Evolutionary conservation across 1,140 invertebrate genomes (phyloP).

Genomic region (Pseudomyrmex sp.): DNA sequence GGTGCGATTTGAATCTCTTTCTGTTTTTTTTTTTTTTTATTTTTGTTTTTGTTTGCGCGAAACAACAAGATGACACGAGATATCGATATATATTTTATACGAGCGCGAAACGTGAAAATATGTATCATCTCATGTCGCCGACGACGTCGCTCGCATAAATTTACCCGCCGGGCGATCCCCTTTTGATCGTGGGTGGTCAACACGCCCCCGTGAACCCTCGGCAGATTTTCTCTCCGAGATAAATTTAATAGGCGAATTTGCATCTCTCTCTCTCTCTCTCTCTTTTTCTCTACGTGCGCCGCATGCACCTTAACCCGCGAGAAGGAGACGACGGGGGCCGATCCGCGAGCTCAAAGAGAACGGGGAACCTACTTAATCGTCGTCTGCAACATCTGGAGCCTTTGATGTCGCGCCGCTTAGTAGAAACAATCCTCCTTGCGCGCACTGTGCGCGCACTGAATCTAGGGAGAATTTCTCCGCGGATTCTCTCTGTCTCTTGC

Average conservation of each 20-base stretch:
- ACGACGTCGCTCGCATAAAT: slow-evolving; percentile 37
- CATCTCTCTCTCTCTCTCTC: slow-evolving; percentile 59
- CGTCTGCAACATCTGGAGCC: slow-evolving; percentile 66
- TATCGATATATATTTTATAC: neutral
- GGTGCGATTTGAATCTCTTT: neutral
- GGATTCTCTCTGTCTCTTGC: neutral
- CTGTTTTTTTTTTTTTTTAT: slow-evolving; percentile 12
- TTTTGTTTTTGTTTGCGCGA: neutral
- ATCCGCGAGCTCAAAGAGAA: slow-evolving; percentile 49
- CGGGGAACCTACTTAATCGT: slow-evolving; percentile 66
- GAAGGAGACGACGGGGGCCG: neutral
- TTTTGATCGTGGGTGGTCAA: slow-evolving; percentile 47
- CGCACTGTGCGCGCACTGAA: neutral
- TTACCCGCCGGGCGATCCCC: slow-evolving; percentile 9
- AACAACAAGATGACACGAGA: neutral
- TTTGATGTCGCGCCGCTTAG: slow-evolving; percentile 73
- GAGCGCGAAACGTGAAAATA: neutral
- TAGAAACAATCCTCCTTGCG: slow-evolving; percentile 67
- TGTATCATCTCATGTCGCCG: neutral
- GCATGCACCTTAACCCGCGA: slow-evolving; percentile 16
- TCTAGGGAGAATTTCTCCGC: slow-evolving; percentile 32
- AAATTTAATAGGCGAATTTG: slow-evolving; percentile 67
- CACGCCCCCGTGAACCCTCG: slow-evolving; percentile 11
- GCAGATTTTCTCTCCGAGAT: slow-evolving; percentile 61
- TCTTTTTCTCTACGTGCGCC: slow-evolving; percentile 3